Evolutionary conservation across 2,113 vertebrate genomes (phyloP), one percentile per base, ranked within the genome.

Genomic region (Phycodurus eques): DNA sequence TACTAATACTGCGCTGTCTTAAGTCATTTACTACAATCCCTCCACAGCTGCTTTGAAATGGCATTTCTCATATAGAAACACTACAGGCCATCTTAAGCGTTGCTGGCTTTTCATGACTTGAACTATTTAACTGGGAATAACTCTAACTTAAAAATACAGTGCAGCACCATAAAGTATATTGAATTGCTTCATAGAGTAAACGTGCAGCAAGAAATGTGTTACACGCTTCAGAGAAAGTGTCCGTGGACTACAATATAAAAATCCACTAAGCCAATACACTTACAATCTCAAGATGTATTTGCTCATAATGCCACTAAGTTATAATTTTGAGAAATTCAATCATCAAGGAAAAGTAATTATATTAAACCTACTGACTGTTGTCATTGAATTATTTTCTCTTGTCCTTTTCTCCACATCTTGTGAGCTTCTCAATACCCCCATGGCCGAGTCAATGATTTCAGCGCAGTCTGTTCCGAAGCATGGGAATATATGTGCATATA

Each of bases 11-110:
- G 60, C 4, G 72, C 73, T 15, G 22, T 74, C 5, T 70, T 75
- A 73, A 83, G 47, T 77, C 12, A 62, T 74, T 81, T 79, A 75
- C 63, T 27, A 44, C 47, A 66, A 83, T 83, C 76, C 79, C 49
- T 62, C 5, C 60, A 15, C 51, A 57, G 68, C 46, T 57, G 68
- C 68, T 68, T 77, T 20, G 73, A 35, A 67, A 19, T 57, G 20
- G 66, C 63, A 66, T 70, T 69, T 71, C 67, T 73, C 27, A 60
- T 61, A 60, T 65, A 22, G 46, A 74, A 79, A 71, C 70, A 67
- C 11, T 20, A 54, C 47, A 39, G 46, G 31, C 54, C 27, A 8
- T 74, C 53, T 68, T 35, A 33, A 68, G 51, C 31, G 72, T 80
- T 60, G 49, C 65, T 74, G 22, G 64, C 42, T 77, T 75, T 79